Conservation (phyloP, 2,888 invertebrate species). For the Cepaea hortensis region DNA sequence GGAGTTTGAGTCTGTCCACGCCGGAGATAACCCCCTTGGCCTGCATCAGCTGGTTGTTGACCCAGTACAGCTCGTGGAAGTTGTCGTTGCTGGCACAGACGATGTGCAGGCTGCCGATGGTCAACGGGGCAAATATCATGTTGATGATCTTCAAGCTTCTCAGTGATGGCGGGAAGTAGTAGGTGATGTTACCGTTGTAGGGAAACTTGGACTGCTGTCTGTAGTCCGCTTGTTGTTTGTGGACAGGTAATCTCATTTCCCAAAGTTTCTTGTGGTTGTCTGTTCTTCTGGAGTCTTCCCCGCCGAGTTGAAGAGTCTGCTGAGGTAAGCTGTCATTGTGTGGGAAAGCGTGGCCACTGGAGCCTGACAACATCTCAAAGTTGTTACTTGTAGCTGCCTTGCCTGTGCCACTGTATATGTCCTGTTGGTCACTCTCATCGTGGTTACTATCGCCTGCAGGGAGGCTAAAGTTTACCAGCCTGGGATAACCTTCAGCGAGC, state of each 20-base stretch:
- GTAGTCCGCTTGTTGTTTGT: no score
- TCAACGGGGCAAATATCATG: neutral
- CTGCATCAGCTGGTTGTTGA: neutral
- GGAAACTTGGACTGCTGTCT: neutral
- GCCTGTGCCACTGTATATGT: neutral
- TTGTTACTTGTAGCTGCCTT: neutral
- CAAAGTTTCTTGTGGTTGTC: no score
- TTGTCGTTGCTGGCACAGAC: neutral
- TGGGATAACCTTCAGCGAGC: neutral
- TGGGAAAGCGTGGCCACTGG: neutral
- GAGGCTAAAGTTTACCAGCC: neutral
- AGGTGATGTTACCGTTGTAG: conserved; percentile 4
- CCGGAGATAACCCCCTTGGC: neutral
- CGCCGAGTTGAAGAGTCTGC: no score
- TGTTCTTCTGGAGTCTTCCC: neutral
- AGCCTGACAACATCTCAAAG: neutral
- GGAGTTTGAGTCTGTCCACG: neutral
- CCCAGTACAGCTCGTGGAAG: neutral
- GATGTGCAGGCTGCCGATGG: neutral
- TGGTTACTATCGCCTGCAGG: neutral
- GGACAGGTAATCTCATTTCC: neutral
- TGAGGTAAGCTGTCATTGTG: no score
- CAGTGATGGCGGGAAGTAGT: neutral
- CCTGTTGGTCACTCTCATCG: neutral
- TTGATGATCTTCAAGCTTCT: neutral